phyloP scores from a whole-genome alignment of 2,113 vertebrate genomes.

The Coturnix japonica region DNA sequence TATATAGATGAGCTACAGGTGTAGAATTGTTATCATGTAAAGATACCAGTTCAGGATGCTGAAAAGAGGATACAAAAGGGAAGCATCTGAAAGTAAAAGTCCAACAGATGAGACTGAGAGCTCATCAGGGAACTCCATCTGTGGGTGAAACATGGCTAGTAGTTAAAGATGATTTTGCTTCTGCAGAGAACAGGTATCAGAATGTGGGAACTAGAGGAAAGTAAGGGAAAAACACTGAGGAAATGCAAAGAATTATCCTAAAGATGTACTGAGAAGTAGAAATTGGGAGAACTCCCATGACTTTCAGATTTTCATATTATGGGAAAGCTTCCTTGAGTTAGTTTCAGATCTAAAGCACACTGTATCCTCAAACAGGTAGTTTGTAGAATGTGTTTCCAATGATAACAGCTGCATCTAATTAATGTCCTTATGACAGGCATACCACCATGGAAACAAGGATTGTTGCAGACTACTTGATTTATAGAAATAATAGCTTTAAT shows the following conservation, averaged over 20 bases:
- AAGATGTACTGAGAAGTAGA: neutral
- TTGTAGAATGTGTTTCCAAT: neutral
- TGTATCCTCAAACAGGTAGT: neutral
- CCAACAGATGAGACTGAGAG: rapidly evolving
- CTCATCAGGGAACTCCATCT: neutral
- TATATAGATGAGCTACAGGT: neutral
- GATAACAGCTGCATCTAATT: neutral
- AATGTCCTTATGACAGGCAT: neutral
- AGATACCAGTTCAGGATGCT: neutral
- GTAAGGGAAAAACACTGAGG: neutral
- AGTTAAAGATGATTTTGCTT: neutral
- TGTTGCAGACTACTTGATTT: conserved; percentile 15
- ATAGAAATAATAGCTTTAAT: conserved; percentile 41
- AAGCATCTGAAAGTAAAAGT: neutral
- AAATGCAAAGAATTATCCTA: neutral
- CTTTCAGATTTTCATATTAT: neutral
- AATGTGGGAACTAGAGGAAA: neutral
- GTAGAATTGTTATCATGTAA: neutral
- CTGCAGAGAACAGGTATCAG: neutral
- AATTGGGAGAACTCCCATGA: neutral
- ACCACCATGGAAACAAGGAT: conserved; percentile 9
- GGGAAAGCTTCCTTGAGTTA: neutral
- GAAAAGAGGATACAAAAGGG: neutral
- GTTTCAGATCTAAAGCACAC: neutral
- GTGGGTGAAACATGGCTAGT: neutral